Base-by-base conservation (phyloP, 2,888 invertebrate species). In the Leptinotarsa peninsularis region DNA sequence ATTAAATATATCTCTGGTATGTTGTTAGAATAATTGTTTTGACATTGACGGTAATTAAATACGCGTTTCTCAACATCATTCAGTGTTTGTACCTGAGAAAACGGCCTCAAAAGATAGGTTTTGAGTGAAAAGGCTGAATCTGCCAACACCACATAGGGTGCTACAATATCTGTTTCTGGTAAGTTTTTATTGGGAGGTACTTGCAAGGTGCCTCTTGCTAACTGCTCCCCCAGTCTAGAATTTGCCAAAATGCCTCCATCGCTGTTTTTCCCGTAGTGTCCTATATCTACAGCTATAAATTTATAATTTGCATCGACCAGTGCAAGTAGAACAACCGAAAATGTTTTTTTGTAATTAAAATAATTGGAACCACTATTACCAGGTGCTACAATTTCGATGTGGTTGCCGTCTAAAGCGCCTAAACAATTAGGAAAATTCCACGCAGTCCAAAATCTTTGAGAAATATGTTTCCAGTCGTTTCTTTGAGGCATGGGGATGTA, bases 331-430 rank as follows among this genome's bases (percentile, higher is more conserved):
- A 52, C 52, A 52, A 52, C 52, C n/a, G n/a, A 52, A 52, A 52
- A 52, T 52, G 52, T 52, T 52, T 52, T 50, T 52, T 52, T 52
- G 52, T 52, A 52, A 52, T 52, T 7, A 52, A 52, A 52, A 52
- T 52, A 52, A 52, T 52, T 52, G 52, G 52, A 52, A 52, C 52
- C n/a, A 52, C 52, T 52, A 52, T 70, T 73, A 66, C 66, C 49
- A 71, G 82, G 82, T 74, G 82, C 81, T 79, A 74, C 72, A 74
- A 84, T 82, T 56, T 67, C 60, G n/a, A 83, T 78, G 74, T 83
- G 83, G 77, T 84, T 85, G n/a, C 82, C 81, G 73, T 84, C 83
- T 27, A 82, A 71, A n/a, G 82, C 77, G 7, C 83, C 82, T 21
- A 82, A 18, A 66, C 76, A 79, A 69, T 79, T 71, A 52, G 74